Evolutionary conservation across 2,113 vertebrate genomes (phyloP).

Genomic region (Trichechus manatus): DNA sequence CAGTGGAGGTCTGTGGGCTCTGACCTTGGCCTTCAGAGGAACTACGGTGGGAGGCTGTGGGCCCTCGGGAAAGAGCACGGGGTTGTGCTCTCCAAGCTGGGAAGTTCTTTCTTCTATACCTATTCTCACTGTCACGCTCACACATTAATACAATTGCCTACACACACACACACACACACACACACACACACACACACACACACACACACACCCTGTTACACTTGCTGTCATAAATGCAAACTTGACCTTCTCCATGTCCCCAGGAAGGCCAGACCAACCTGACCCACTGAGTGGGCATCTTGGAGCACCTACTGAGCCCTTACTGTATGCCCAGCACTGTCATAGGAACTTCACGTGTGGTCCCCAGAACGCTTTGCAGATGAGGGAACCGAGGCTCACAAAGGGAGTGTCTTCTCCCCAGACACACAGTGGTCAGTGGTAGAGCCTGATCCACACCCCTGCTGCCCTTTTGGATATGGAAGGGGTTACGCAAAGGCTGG

Average conservation of each 20-base stretch:
- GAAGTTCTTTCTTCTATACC: neutral
- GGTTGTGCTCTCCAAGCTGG: neutral
- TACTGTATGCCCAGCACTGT: neutral
- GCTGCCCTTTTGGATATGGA: neutral
- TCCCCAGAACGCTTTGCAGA: neutral
- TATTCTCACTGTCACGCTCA: neutral
- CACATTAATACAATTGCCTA: neutral
- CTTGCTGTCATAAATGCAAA: neutral
- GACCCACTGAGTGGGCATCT: neutral
- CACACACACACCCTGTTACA: neutral
- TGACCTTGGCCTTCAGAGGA: neutral
- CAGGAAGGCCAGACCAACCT: neutral
- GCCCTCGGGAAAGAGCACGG: neutral
- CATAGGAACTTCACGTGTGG: neutral
- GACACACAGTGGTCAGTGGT: neutral
- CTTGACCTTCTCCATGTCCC: neutral
- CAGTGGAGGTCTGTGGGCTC: accelerated
- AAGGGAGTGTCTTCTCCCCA: accelerated
- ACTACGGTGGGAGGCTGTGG: neutral
- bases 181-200: conserved; percentile 24
- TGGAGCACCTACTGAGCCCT: neutral
- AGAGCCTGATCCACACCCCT: neutral
- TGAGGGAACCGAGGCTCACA: neutral
- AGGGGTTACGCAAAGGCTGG: neutral
- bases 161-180: neutral